Base-by-base conservation (phyloP, 2,888 invertebrate species). In the Cheilosia scutellata region DNA sequence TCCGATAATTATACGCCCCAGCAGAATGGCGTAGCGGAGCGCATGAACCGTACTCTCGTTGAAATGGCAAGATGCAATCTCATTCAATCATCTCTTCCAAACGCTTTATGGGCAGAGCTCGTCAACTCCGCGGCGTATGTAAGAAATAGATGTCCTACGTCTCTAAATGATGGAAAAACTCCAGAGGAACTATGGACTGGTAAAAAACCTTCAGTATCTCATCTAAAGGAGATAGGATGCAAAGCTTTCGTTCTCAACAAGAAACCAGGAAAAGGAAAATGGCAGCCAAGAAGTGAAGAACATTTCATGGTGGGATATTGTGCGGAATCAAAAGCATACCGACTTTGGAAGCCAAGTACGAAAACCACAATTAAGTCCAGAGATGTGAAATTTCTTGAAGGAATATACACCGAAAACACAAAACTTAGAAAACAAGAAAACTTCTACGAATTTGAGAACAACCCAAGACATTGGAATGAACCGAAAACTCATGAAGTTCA, bases 261-360 rank as follows among this genome's bases (percentile, higher is more conserved):
- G 25, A 16, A 33, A 3, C 33, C 5, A 9, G n/a, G 33, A 25
- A 5, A 13, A 6, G 33, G 31, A 5, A 57, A 57, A 6, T 57
- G 13, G 1, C n/a, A 57, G n/a, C 55, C 55, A 13, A 31, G 55
- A 33, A 57, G 55, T 31, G 55, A 57, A n/a, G 55, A 57, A 16
- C 25, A n/a, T 33, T 9, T 57, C 13, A n/a, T 57, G 33, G n/a
- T 31, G 3, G 55, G 55, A 9, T 57, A 27, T 33, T 57, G 55
- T 33, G 55, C 31, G 2, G 33, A 57, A 33, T 9, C 27, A 29
- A 53, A 53, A 16, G 53, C 29, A 9, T 53, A 53, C 29, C 3
- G 53, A 53, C 29, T 29, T n/a, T 57, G 33, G 55, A 57, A 57
- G 25, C 20, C n/a, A 16, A 33, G 55, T n/a, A 33, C 33, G 2